Evolutionary conservation across 2,113 vertebrate genomes (phyloP).

Genomic region (Alaudala cheleensis): DNA sequence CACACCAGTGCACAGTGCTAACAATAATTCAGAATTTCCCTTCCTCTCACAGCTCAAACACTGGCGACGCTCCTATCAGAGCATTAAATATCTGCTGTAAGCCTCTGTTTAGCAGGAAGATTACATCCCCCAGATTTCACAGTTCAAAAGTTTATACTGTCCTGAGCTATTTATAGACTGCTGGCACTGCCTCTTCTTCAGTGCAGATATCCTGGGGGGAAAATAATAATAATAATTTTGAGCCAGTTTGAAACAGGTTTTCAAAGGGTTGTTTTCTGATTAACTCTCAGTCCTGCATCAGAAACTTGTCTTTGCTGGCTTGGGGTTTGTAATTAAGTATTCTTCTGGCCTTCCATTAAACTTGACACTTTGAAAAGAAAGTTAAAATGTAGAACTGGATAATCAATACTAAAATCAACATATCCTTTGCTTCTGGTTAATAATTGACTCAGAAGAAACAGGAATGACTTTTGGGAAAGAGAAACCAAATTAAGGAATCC

Average conservation of each 20-base stretch:
- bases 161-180: constrained; percentile 61
- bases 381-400: neutral
- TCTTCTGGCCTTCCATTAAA: neutral
- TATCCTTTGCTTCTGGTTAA: neutral
- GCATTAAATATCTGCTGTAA: constrained; percentile 65
- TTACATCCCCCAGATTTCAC: constrained; percentile 69
- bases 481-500: neutral
- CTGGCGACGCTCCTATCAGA: constrained; percentile 7
- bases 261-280: neutral
- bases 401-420: neutral
- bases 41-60: constrained; percentile 17
- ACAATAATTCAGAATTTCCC: neutral
- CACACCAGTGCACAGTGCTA: neutral
- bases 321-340: neutral
- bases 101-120: constrained; percentile 69
- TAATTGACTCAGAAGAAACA: neutral
- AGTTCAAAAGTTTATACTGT: constrained; percentile 72
- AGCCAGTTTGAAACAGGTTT: neutral
- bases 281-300: neutral
- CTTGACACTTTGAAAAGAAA: neutral
- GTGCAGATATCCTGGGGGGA: neutral
- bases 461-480: neutral
- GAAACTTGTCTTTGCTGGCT: neutral
- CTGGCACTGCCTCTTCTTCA: constrained; percentile 42
- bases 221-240: neutral